phyloP scores from a whole-genome alignment of 64 coral and sea anemone species.

The Actinia tenebrosa region DNA sequence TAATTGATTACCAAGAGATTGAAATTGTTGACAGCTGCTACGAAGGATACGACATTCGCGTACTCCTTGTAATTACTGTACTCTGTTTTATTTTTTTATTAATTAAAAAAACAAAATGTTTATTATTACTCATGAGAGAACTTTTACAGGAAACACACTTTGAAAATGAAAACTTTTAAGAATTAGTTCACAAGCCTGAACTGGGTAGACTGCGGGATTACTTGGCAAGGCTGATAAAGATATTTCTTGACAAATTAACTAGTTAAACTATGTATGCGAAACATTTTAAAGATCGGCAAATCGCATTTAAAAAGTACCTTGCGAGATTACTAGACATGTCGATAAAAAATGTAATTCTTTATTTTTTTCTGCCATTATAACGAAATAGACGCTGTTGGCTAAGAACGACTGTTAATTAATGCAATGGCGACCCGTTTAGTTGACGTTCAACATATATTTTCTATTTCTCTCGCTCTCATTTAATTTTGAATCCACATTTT shows the following conservation, averaged over 20 bases:
- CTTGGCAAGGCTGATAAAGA: not conserved
- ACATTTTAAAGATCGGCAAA: not conserved
- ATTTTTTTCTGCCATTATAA: not conserved
- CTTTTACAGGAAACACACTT: not conserved
- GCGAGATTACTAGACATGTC: not conserved
- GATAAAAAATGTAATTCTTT: not conserved
- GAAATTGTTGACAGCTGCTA: not conserved
- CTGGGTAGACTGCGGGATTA: not conserved
- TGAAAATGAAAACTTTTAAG: not conserved
- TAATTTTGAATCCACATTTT: not conserved
- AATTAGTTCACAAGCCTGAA: not conserved
- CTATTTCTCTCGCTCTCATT: not conserved
- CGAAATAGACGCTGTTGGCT: not conserved
- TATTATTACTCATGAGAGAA: slow-evolving; percentile 1
- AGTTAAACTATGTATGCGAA: not conserved
- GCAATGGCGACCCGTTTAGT: not conserved
- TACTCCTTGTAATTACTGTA: not conserved
- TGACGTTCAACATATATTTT: not conserved
- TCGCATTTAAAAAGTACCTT: not conserved
- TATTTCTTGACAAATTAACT: too few relatives aligned
- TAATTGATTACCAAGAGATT: not conserved
- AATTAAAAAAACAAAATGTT: not conserved
- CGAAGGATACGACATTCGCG: not conserved
- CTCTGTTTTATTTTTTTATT: not conserved
- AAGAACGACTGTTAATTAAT: not conserved